Percentiles rank a stretch among this genome's conserved stretches.
These are phyloP conservation scores for Delia radicum DNA, from an alignment of 1,140 invertebrate genomes.

Conservation along the genomic window DNA sequence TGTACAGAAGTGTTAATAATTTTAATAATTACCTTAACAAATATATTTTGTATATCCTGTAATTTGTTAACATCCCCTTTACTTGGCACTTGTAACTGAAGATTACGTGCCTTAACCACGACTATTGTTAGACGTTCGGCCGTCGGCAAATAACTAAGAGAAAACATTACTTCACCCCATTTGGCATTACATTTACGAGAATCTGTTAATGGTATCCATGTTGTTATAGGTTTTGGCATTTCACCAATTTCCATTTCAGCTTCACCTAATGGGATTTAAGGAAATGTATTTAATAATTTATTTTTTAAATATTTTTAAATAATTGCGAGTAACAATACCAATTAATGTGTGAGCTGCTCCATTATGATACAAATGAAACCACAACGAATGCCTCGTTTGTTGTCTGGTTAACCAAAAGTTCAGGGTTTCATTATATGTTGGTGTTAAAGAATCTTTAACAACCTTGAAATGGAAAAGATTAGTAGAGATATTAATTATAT, in stretches of 20 bases:
- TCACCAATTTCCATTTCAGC: constrained; percentile 60
- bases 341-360: constrained; percentile 51
- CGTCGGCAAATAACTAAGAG: constrained; percentile 76
- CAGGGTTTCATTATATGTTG: constrained; percentile 74
- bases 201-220: constrained; percentile 59
- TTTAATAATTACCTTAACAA: constrained; percentile 42
- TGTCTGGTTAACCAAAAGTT: constrained; percentile 66
- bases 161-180: constrained; percentile 79
- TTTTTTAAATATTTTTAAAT: not conserved
- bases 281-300: not conserved
- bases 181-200: constrained; percentile 62
- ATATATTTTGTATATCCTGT: constrained; percentile 39
- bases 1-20: not conserved
- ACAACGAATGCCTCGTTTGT: constrained; percentile 48
- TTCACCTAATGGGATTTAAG: constrained; percentile 40
- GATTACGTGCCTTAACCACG: constrained; percentile 76
- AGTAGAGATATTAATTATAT: not conserved
- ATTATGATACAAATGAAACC: constrained; percentile 55
- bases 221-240: constrained; percentile 57
- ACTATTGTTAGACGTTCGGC: constrained; percentile 79
- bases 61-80: constrained; percentile 53
- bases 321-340: constrained; percentile 27
- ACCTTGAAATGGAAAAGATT: constrained; percentile 34
- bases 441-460: constrained; percentile 61
- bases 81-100: constrained; percentile 59